Evolutionary conservation across 2,888 invertebrate genomes (phyloP), one percentile per base, ranked within the genome.

Genomic region (Clanis bilineata): DNA sequence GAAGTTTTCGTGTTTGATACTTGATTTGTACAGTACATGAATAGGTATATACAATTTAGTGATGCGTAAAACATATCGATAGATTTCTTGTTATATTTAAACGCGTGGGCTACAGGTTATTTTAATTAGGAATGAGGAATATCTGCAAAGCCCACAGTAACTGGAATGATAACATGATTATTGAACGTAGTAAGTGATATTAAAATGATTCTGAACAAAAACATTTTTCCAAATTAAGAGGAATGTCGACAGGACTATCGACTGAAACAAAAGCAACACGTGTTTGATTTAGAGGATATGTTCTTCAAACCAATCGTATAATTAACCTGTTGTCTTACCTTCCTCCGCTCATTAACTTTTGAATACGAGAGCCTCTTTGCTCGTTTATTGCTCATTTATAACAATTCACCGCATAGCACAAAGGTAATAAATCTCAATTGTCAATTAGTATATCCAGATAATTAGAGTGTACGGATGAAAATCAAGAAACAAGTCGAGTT

Each of bases 401-500:
- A 51, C 51, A 51, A 51, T 51, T 32, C 51, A 51, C 28, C 18
- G 9, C 18, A 45, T 45, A 51, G 32, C 28, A 32, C 32, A 51
- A 32, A 36, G 10, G n/a, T 43, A 36, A 38, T 25, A 60, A 56
- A 56, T 39, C 47, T 25, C 51, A 32, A 51, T 51, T 62, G 57
- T 62, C 57, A 59, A 25, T 22, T 39, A n/a, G 5, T 36, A 9
- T 44, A 28, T 56, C 28, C 23, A 39, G 51, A 57, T 43, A 28
- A 25, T 39, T 57, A 28, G 39, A 47, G 28, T 21, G 23, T 9
- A 51, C 15, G 51, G 32, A 51, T 51, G 51, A 51, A 51, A 51
- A 51, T 56, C 12, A 38, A 38, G 45, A 36, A 32, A 63, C 51
- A 28, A 51, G 51, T 59, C 61, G 63, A 64, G 36, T 45, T 9